Base-by-base conservation (phyloP, 53 echinoderm and acorn worm species). In the Holothuria leucospilota region DNA sequence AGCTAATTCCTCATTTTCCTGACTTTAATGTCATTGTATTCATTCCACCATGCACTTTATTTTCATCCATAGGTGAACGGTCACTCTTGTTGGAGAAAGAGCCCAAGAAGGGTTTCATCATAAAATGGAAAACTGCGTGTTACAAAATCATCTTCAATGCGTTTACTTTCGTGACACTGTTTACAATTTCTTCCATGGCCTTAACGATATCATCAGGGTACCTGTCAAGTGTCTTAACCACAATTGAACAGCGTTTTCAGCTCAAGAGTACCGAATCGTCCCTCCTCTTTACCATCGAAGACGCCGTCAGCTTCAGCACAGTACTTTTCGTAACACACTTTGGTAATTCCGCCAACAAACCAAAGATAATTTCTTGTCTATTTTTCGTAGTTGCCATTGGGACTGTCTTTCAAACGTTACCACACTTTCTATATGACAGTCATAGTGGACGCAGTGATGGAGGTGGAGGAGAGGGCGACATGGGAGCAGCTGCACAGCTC, bases 241-340 rank as follows among this genome's bases (percentile, higher is more conserved):
- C 75, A 14, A 46, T 75, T 49, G 75, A 75, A 75, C 75, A 75
- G 21, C 75, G 75, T 8, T 75, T 75, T 27, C 75, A 75, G 52
- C 51, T 75, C 25, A 75, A 75, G 52, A 52, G 75, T 9, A 21
- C 75, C 23, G 38, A 52, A 24, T 75, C 75, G 9, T 49, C 75
- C 5, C 75, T 75, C 11, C 75, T 75, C 13, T 75, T 75, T 13
- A 51, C 53, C 49, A 21, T 75, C 75, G 75, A 75, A 13, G 75
- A 75, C 51, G n/a, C 52, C 23, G 75, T 75, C 49, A 75, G 75
- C 23, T 75, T 75, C 25, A 75, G 75, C 21, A 51, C 75, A 13
- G 75, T 75, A 4, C 75, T 75, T 15, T 49, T 75, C 21, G 52
- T 75, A 14, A 52, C 75, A 14, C 75, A 75, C 75, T 75, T 75